phyloP scores from a whole-genome alignment of 2,797 vertebrate species.

The Melanotaenia nigrans region DNA sequence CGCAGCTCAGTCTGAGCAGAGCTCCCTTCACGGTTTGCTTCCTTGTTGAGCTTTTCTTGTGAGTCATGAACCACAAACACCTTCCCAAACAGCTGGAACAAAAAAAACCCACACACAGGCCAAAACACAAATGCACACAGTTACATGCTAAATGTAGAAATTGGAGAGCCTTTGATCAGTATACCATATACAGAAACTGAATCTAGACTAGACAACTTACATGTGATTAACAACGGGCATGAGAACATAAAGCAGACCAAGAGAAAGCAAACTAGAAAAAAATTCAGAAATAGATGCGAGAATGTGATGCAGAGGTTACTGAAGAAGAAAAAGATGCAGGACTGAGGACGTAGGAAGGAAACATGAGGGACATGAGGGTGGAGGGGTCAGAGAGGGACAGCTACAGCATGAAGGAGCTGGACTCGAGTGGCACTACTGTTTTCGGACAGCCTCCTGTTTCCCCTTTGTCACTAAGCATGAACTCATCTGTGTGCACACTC shows the following conservation, averaged over 20 bases:
- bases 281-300: neutral
- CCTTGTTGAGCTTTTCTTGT: conserved; percentile 32
- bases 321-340: conserved; percentile 4
- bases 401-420: conserved; percentile 11
- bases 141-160: conserved; percentile 12
- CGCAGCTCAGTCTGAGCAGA: conserved; percentile 18
- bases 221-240: conserved; percentile 54
- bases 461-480: conserved; percentile 12
- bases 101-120: conserved; percentile 10
- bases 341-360: neutral
- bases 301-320: conserved; percentile 16
- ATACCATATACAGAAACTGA: conserved; percentile 39
- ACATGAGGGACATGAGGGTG: neutral
- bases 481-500: conserved; percentile 1
- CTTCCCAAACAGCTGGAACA: conserved; percentile 14
- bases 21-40: conserved; percentile 31
- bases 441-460: conserved; percentile 27
- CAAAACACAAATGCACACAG: neutral
- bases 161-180: conserved; percentile 34
- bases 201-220: conserved; percentile 27
- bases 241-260: conserved; percentile 46
- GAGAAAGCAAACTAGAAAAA: conserved; percentile 27
- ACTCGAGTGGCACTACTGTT: conserved; percentile 16
- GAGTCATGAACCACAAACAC: conserved; percentile 48
- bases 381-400: conserved; percentile 11